These are phyloP conservation scores for Andrena haemorrhoa DNA, from an alignment of 2,888 invertebrate species.

Conservation along the genomic window DNA sequence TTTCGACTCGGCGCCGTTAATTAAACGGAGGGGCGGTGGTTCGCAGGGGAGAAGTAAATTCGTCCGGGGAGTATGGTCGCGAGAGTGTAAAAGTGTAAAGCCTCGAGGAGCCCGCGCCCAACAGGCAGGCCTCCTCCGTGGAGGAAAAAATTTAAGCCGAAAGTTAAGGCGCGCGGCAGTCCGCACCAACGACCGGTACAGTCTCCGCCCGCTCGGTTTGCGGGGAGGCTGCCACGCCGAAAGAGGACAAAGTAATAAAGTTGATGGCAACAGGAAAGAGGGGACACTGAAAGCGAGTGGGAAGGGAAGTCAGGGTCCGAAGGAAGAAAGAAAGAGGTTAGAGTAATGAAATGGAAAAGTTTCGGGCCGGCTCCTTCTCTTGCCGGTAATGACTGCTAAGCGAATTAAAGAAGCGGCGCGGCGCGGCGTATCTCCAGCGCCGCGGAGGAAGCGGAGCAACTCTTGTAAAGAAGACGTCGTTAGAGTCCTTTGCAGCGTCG, in stretches of 20 bases:
- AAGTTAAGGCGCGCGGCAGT: conserved; percentile 62
- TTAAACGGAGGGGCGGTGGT: conserved; percentile 17
- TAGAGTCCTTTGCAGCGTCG: conserved; percentile 34
- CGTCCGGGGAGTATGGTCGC: conserved; percentile 11
- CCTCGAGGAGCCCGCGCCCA: conserved; percentile 16
- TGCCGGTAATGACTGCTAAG: conserved; percentile 80
- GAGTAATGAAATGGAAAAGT: conserved; percentile 84
- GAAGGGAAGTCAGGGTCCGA: neutral
- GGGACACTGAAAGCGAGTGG: conserved; percentile 20
- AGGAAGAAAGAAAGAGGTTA: conserved; percentile 61
- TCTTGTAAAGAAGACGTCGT: conserved; percentile 74
- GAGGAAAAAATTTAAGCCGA: conserved; percentile 67
- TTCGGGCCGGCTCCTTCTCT: conserved; percentile 75
- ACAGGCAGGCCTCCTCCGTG: neutral
- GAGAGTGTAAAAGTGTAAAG: conserved; percentile 8
- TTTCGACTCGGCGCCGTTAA: conserved; percentile 37
- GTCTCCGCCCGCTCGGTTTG: conserved; percentile 31
- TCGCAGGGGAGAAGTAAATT: conserved; percentile 16
- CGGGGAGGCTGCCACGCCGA: conserved; percentile 62
- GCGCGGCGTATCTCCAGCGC: conserved; percentile 71
- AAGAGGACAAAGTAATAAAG: conserved; percentile 81
- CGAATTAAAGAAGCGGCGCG: conserved; percentile 82
- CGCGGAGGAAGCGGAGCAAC: conserved; percentile 68
- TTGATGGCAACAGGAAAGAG: conserved; percentile 72
- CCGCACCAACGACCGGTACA: conserved; percentile 39